These are phyloP conservation scores for Corticium candelabrum DNA, from an alignment of 37 sponge, comb jelly and placozoan genomes.

Conservation along the genomic window DNA sequence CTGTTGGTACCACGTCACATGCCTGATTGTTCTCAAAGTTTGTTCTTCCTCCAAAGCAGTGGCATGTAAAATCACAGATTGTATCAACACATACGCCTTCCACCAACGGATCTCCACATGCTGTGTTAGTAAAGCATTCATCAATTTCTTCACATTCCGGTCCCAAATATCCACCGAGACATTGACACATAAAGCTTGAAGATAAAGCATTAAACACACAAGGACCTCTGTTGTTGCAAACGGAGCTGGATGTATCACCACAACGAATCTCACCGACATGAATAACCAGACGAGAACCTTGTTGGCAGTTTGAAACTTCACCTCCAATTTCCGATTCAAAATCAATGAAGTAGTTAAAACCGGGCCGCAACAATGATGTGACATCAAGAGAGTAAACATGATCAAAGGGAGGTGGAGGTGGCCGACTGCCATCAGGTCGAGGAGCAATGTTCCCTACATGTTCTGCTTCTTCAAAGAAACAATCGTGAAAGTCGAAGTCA, in stretches of 20 bases:
- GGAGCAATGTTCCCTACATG: no score
- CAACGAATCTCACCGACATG: background rate
- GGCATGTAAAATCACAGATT: slow-evolving; percentile 19
- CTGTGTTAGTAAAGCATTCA: background rate
- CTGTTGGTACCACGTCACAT: no score
- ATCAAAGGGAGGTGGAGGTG: no score
- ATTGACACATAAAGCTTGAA: background rate
- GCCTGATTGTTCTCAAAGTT: no score
- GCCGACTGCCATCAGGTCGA: no score
- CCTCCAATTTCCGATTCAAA: background rate
- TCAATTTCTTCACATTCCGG: background rate
- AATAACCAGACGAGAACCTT: background rate
- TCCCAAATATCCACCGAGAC: background rate
- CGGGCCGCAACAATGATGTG: background rate
- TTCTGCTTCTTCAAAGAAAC: no score
- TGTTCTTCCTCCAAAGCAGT: slow-evolving; percentile 32
- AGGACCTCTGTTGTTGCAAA: background rate
- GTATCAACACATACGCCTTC: slow-evolving; percentile 10
- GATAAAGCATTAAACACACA: background rate
- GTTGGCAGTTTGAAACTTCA: background rate
- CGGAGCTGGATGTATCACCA: background rate
- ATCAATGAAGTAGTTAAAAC: background rate
- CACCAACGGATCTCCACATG: background rate
- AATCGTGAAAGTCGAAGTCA: no score
- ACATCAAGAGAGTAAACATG: no score